A percentile compares a stretch with the other conserved stretches of the same genome.
Evolutionary conservation across 2,113 vertebrate genomes (phyloP).

Genomic region (Apus apus): DNA sequence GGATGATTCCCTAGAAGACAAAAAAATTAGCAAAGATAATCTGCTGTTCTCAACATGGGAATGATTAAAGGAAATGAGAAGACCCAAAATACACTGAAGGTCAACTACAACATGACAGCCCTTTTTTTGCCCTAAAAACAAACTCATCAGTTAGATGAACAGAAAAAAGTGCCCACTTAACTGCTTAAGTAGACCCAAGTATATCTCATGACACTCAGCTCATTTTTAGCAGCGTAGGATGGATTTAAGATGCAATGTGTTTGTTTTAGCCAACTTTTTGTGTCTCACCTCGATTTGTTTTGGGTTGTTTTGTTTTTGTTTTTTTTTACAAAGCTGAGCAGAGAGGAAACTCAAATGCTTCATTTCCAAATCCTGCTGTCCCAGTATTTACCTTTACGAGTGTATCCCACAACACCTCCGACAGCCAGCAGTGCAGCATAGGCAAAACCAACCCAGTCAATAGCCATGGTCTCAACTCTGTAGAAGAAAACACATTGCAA

Average conservation of each 20-base stretch:
- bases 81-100: background rate
- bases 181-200: background rate
- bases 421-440: conserved; percentile 85
- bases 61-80: background rate
- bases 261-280: background rate
- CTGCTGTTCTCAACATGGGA: background rate
- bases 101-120: background rate
- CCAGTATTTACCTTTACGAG: conserved; percentile 83
- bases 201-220: background rate
- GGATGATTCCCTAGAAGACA: background rate
- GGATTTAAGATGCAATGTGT: background rate
- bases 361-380: background rate
- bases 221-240: background rate
- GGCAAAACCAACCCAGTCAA: conserved; percentile 91
- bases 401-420: conserved; percentile 89
- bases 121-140: background rate
- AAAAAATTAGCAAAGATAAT: background rate
- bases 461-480: conserved; percentile 68
- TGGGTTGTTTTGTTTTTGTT: too few relatives aligned
- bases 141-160: background rate
- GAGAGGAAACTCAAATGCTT: background rate
- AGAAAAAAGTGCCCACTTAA: background rate
- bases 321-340: background rate
- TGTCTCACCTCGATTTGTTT: background rate
- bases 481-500: background rate